Percentiles rank a stretch among this genome's conserved stretches.
Conservation (phyloP, 2,888 invertebrate species). For the Himalopsyche japonica region DNA sequence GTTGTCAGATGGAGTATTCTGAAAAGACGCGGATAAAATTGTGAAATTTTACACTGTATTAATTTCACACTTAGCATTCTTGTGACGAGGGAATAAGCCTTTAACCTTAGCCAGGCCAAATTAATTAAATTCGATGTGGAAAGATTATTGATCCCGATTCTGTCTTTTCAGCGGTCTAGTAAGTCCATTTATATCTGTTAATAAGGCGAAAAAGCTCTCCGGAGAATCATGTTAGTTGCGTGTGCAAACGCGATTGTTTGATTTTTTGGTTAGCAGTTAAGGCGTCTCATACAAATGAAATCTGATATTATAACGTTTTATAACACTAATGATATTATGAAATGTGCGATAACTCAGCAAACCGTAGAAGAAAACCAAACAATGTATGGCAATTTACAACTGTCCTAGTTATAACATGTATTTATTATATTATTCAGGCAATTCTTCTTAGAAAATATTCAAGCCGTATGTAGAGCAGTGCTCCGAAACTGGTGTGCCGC, state of each 20-base stretch:
- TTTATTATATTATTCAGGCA: too few relatives aligned
- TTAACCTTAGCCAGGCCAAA: not conserved
- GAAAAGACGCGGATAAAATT: not conserved
- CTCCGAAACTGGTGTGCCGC: too few relatives aligned
- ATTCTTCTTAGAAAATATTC: too few relatives aligned
- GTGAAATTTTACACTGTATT: not conserved
- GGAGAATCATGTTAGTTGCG: not conserved
- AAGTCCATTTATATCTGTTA: slow-evolving; percentile 9
- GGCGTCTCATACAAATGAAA: not conserved
- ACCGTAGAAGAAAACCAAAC: too few relatives aligned
- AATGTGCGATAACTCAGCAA: too few relatives aligned
- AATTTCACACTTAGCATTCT: not conserved
- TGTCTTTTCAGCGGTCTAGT: slow-evolving; percentile 12
- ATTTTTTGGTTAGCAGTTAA: not conserved
- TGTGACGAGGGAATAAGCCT: not conserved
- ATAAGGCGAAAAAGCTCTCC: slow-evolving; percentile 15
- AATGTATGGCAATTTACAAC: too few relatives aligned
- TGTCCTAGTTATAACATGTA: too few relatives aligned
- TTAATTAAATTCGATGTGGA: slow-evolving; percentile 11
- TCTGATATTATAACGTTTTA: not conserved
- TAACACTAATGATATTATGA: not conserved
- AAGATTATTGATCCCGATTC: slow-evolving; percentile 16
- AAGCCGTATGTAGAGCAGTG: too few relatives aligned
- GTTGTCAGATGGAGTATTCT: not conserved
- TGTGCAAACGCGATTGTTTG: slow-evolving; percentile 7